Conservation (phyloP, 1,140 invertebrate species). For the Nixonia krombeini region DNA sequence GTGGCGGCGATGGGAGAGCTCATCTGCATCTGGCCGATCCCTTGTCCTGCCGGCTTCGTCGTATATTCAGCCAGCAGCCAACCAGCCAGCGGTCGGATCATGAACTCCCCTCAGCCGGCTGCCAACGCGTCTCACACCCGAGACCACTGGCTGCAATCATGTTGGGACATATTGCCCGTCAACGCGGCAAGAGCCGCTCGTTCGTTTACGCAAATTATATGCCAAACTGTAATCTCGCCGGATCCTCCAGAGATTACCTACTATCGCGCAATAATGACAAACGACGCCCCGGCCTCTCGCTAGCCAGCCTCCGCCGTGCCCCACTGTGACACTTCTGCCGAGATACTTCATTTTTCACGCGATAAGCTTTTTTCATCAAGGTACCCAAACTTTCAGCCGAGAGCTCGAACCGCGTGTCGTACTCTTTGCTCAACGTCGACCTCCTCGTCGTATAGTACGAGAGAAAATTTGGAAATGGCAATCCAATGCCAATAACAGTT, state of each 20-base stretch:
- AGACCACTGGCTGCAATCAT: constrained; percentile 62
- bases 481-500: no score
- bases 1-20: constrained; percentile 44
- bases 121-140: constrained; percentile 56
- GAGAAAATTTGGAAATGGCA: no score
- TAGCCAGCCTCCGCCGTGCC: neutral
- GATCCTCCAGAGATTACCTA: constrained; percentile 65
- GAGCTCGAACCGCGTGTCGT: no score
- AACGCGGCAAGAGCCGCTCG: constrained; percentile 62
- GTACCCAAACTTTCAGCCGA: no score
- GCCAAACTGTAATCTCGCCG: constrained; percentile 67
- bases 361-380: no score
- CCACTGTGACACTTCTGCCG: constrained; percentile 7
- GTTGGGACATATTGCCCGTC: constrained; percentile 70
- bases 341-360: constrained; percentile 24
- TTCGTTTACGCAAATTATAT: constrained; percentile 71
- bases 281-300: constrained; percentile 44
- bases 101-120: constrained; percentile 48
- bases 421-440: no score
- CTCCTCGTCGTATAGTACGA: no score
- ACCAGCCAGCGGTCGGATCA: constrained; percentile 29
- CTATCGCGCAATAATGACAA: constrained; percentile 60
- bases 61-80: no score
- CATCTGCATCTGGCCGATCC: constrained; percentile 63
- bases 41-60: constrained; percentile 34